Evolutionary conservation across 2,888 invertebrate genomes (phyloP), one percentile per base, ranked within the genome.

Genomic region (Cryptocheilus praepositus): DNA sequence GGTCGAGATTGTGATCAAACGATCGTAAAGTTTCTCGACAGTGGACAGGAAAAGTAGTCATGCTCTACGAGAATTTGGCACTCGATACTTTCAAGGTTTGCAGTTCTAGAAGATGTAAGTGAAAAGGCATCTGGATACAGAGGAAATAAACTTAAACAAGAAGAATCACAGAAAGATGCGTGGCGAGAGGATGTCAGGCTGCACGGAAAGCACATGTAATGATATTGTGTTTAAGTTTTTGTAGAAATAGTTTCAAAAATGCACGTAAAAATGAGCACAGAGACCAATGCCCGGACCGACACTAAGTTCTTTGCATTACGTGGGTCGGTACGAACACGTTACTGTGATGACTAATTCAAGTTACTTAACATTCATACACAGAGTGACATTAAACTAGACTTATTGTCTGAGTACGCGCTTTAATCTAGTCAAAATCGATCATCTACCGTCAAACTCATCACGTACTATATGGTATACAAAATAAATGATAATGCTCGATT

Each of bases 161-260:
- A 71, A 67, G 61, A 64, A 61, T 72, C 54, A 70, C 46, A 77
- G 73, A 74, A 70, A 80, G 78, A 76, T 80, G 80, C 82, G 83
- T 82, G 84, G 84, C 83, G 79, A 76, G 61, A 86, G 82, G 79
- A 80, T 80, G 81, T 76, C 84, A 85, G 86, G 85, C 86, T 85
- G 86, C 85, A 85, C 83, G 85, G 82, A 80, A 85, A 83, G 84
- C 82, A 84, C 76, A 67, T 81, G 71, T 71, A 75, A 77, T 80
- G 74, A 72, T 63, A 73, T 73, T 66, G 74, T 77, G 73, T 67
- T 46, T 67, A 74, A 59, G 55, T 21, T 63, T 66, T 61, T 45
- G 49, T 53, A 65, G 43, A 58, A 71, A 43, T 61, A 57, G 71
- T 71, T 63, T 51, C 19, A 2, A 52, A 51, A 81, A 71, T 74